Evolutionary conservation across 2,888 invertebrate genomes (phyloP).

Genomic region (Cephonodes hylas): DNA sequence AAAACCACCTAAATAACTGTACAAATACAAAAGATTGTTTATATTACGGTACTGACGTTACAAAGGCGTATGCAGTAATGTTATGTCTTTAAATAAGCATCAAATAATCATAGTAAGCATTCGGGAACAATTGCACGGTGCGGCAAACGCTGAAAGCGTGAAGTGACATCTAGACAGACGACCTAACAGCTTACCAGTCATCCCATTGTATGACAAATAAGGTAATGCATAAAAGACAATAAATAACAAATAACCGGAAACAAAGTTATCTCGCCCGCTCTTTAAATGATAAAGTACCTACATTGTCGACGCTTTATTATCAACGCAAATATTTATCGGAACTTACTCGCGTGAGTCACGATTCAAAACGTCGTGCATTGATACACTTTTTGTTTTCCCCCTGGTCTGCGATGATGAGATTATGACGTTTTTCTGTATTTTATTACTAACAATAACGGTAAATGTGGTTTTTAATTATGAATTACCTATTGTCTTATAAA

Average conservation of each 20-base stretch:
- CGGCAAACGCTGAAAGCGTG: constrained; percentile 9
- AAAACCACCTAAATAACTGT: background rate
- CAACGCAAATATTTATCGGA: constrained; percentile 24
- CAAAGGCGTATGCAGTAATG: background rate
- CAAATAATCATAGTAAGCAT: background rate
- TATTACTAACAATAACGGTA: background rate
- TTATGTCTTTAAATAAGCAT: background rate
- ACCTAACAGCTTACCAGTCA: background rate
- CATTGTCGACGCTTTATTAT: constrained; percentile 15
- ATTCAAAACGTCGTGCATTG: constrained; percentile 12
- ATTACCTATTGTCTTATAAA: background rate
- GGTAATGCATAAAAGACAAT: constrained; percentile 13
- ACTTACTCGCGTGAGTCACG: constrained; percentile 23
- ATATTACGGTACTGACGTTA: background rate
- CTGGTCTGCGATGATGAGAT: background rate
- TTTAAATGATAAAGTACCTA: constrained; percentile 28
- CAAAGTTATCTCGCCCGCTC: constrained; percentile 31
- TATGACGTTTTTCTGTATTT: background rate
- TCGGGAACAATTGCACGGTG: constrained; percentile 1
- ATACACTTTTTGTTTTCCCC: constrained; percentile 9
- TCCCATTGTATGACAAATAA: background rate
- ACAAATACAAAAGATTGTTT: background rate
- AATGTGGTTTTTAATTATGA: background rate
- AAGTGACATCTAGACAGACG: constrained; percentile 11
- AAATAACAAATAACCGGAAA: constrained; percentile 31